Evolutionary conservation across 2,888 invertebrate species (phyloP), one percentile per base, ranked within the genome.

Genomic region (Tholera decimalis): DNA sequence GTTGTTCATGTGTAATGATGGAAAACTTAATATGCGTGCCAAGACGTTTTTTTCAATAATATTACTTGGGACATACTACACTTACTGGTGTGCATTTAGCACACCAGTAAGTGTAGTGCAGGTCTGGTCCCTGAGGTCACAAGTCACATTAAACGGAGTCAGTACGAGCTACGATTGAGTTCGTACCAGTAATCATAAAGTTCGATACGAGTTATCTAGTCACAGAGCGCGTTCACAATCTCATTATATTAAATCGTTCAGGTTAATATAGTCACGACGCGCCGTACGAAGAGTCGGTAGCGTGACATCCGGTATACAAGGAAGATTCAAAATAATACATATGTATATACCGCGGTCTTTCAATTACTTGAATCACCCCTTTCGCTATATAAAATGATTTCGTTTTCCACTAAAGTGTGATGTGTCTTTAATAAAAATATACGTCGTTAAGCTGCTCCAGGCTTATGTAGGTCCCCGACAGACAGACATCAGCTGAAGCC

Each of bases 401-500:
- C 8, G 7, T 20, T 26, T 13, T 28, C 18, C 11, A 13, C 18
- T 30, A 13, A 1, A 49, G 13, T 18, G n/a, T 18, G 20, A 41
- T 6, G 11, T 3, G 3, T 18, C 13, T 18, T 11, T 49, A 8
- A 20, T 30, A 18, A n/a, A n/a, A n/a, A n/a, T n/a, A n/a, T 33
- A 5, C 9, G 13, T 15, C 37, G 15, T 18, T 9, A 30, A 24
- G 6, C 20, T 22, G 35, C 26, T 35, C 20, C 13, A 20, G 24
- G 11, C 15, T 20, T 35, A 30, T 22, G 7, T 35, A 35, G 35
- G 15, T 13, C 24, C 39, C 11, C 3, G 26, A 54, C 41, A 35
- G 47, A 41, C 68, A 46, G 26, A 51, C 30, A 20, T 41, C 65
- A 51, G 53, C 51, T 51, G 30, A 41, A 49, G n/a, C 8, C 20